These are phyloP conservation scores for Euzophera pinguis DNA, from an alignment of 2,888 invertebrate genomes.

Conservation along the genomic window DNA sequence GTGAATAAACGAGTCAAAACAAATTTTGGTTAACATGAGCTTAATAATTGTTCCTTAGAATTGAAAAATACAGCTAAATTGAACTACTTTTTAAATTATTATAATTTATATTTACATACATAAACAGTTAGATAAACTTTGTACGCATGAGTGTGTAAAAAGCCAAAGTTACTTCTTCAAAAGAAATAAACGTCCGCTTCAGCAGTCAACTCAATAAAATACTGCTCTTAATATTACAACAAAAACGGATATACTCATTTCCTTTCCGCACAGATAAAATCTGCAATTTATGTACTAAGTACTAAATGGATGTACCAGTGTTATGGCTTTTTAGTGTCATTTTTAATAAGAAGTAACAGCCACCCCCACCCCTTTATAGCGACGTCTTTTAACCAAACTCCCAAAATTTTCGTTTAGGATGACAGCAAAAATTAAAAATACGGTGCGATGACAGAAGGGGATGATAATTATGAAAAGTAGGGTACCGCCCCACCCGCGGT, in stretches of 20 bases:
- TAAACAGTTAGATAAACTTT: too few relatives aligned
- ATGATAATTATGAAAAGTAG: slow-evolving; percentile 61
- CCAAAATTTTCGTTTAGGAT: slow-evolving; percentile 33
- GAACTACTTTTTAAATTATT: too few relatives aligned
- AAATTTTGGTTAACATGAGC: too few relatives aligned
- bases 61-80: too few relatives aligned
- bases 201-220: not conserved
- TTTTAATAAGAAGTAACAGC: slow-evolving; percentile 59
- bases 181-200: too few relatives aligned
- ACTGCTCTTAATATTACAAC: not conserved
- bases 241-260: slow-evolving; percentile 14
- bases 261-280: slow-evolving; percentile 18
- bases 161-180: too few relatives aligned
- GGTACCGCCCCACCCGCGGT: slow-evolving; percentile 38
- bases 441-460: slow-evolving; percentile 48
- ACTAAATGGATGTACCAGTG: slow-evolving; percentile 27
- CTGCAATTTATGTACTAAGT: slow-evolving; percentile 29
- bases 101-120: too few relatives aligned
- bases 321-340: slow-evolving; percentile 43
- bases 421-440: slow-evolving; percentile 52
- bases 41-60: too few relatives aligned
- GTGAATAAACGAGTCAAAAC: too few relatives aligned
- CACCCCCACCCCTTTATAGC: slow-evolving; percentile 34
- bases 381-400: slow-evolving; percentile 34
- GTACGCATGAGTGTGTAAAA: too few relatives aligned